Evolutionary conservation across 2,113 vertebrate species (phyloP).

Genomic region (Capreolus pygargus): DNA sequence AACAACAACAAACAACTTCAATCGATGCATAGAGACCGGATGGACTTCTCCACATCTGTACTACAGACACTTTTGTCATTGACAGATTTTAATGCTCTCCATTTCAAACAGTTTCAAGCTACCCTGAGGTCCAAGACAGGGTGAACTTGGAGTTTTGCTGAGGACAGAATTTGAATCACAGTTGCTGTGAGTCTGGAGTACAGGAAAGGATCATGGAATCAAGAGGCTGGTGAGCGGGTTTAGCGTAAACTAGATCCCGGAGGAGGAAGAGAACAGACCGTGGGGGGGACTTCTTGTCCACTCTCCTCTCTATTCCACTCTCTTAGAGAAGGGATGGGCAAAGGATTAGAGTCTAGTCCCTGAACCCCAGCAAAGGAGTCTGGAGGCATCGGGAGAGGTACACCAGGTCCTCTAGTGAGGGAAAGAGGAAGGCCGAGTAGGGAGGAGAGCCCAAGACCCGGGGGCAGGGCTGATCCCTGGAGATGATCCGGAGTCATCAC

Average conservation of each 20-base stretch:
- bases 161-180: neutral
- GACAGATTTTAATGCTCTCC: neutral
- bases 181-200: neutral
- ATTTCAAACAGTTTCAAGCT: neutral
- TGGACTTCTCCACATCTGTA: neutral
- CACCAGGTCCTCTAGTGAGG: neutral
- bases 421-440: neutral
- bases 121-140: neutral
- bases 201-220: neutral
- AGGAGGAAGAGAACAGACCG: neutral
- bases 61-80: neutral
- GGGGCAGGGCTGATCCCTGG: neutral
- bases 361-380: neutral
- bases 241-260: neutral
- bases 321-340: neutral
- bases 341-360: neutral
- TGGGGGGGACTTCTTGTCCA: neutral
- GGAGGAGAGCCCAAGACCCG: neutral
- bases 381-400: neutral
- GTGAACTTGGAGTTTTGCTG: neutral
- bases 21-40: accelerated
- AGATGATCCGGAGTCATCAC: no score
- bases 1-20: neutral
- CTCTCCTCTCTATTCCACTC: neutral
- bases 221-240: neutral